A percentile compares a stretch with the other conserved stretches of the same genome.
phyloP scores from a whole-genome alignment of 1,140 invertebrate genomes.

The Potamilus streckersoni region DNA sequence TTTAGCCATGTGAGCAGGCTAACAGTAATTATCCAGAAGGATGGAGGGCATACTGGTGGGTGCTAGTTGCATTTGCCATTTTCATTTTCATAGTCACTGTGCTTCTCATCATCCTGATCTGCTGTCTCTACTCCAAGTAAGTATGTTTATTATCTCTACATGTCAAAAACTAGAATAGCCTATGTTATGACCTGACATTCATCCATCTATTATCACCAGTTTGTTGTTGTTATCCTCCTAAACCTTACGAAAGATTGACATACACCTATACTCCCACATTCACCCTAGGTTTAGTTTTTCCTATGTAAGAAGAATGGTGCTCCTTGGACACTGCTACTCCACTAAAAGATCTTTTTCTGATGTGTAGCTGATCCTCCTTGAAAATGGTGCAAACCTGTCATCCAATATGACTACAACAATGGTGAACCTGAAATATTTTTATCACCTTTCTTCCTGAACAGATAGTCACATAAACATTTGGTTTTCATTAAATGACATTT shows the following conservation, averaged over 20 bases:
- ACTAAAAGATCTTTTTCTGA: not conserved
- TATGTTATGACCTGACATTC: not conserved
- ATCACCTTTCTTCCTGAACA: too few species aligned
- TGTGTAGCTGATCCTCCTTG: too few species aligned
- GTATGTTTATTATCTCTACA: slow-evolving; percentile 6
- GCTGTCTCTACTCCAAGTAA: slow-evolving; percentile 48
- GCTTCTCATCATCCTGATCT: slow-evolving; percentile 48
- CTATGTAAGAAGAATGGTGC: too few species aligned
- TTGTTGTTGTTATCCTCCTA: not conserved
- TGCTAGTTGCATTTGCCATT: slow-evolving; percentile 57
- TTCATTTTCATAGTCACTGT: slow-evolving; percentile 55
- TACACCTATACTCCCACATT: not conserved
- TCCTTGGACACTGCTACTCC: not conserved
- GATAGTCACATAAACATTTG: too few species aligned
- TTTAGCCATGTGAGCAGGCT: slow-evolving; percentile 52
- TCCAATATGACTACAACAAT: too few species aligned
- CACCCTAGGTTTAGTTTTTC: not conserved
- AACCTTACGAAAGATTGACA: too few species aligned
- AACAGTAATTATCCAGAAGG: slow-evolving; percentile 25
- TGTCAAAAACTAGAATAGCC: not conserved
- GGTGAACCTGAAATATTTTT: too few species aligned
- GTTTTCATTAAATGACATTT: too few species aligned
- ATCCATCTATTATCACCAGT: not conserved
- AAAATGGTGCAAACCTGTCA: too few species aligned
- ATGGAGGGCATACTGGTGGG: slow-evolving; percentile 59